Base-by-base conservation (phyloP, 1,140 invertebrate genomes). In the Bombus soroeensis region DNA sequence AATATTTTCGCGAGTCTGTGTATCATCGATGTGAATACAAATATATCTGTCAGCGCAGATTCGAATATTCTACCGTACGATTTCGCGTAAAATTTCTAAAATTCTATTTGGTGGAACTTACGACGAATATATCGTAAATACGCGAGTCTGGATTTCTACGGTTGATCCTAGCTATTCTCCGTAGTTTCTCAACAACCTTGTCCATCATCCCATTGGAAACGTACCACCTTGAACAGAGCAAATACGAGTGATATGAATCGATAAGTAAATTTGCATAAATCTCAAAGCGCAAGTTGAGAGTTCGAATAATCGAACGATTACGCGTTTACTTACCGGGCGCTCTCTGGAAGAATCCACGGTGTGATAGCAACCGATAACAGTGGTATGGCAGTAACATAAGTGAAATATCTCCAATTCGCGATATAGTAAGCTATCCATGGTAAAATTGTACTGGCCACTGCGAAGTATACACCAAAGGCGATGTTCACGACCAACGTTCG, bases 291-390 rank as follows among this genome's bases (percentile, higher is more conserved):
- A n/a, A 9, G 37, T 12, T 34, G 28, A 72, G 5, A 3, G 43
- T 70, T 25, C 22, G n/a, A 22, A 3, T 10, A 13, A 75, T 43
- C 62, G 22, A 77, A 25, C 3, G 64, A 68, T 37, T 4, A 68
- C 41, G 15, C 1, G 47, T 81, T 37, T n/a, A 34, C 72, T 90
- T 87, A 95, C 95, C 95, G 87, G 10, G 94, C 94, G 84, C 95
- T 95, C 87, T 95, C 95, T 0, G 95, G 94, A 12, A 95, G 88
- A 59, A 95, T 95, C 95, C 95, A 95, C 18, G 94, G 95, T 0
- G 94, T 95, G 6, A 95, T 74, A 37, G 94, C 88, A 13, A 92
- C 93, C 59, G 90, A 91, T 41, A 92, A 68, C 59, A 95, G 77
- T 0, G 95, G 94, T 28, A 94, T 22, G 1, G 94, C 92, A 34